Percentiles rank a stretch among this genome's conserved stretches.
Evolutionary conservation across 2,888 invertebrate species (phyloP).

Genomic region (Tridacna crocea): DNA sequence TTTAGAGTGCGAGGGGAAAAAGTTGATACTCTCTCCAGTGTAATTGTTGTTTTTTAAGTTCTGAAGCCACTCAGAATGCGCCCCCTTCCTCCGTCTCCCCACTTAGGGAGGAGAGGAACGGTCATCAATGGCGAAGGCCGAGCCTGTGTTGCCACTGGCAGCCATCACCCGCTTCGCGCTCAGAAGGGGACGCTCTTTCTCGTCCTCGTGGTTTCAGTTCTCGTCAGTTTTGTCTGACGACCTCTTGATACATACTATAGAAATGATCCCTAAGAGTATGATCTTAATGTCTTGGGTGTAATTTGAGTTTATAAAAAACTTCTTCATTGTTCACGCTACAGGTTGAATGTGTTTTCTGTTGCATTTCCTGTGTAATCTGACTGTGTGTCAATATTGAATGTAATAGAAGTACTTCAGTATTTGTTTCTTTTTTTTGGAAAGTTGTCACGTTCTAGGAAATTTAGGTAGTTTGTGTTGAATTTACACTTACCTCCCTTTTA

Average conservation of each 20-base stretch:
- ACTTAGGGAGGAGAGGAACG: slow-evolving; percentile 68
- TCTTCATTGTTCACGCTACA: neutral
- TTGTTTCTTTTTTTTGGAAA: no score
- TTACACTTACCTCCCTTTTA: no score
- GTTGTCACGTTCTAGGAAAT: no score
- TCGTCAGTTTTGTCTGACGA: slow-evolving; percentile 75
- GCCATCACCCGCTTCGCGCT: slow-evolving; percentile 70
- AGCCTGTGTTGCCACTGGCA: slow-evolving; percentile 36
- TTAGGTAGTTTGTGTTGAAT: no score
- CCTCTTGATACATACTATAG: slow-evolving; percentile 76
- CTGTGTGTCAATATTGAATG: neutral
- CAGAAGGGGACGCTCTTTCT: slow-evolving; percentile 71
- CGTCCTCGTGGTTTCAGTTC: slow-evolving; percentile 74
- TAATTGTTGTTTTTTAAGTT: neutral
- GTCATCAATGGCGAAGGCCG: slow-evolving; percentile 69
- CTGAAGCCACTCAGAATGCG: slow-evolving; percentile 73
- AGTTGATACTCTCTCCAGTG: no score
- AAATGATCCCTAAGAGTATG: slow-evolving; percentile 78
- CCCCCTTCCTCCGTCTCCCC: slow-evolving; percentile 70
- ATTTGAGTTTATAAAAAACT: neutral
- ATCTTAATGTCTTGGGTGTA: slow-evolving; percentile 52
- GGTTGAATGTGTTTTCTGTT: neutral
- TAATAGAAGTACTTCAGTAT: no score
- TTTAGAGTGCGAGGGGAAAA: no score
- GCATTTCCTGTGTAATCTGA: neutral